A percentile compares a stretch with the other conserved stretches of the same genome.
phyloP scores from a whole-genome alignment of 2,113 vertebrate species.

The Cochlearius cochlearius region DNA sequence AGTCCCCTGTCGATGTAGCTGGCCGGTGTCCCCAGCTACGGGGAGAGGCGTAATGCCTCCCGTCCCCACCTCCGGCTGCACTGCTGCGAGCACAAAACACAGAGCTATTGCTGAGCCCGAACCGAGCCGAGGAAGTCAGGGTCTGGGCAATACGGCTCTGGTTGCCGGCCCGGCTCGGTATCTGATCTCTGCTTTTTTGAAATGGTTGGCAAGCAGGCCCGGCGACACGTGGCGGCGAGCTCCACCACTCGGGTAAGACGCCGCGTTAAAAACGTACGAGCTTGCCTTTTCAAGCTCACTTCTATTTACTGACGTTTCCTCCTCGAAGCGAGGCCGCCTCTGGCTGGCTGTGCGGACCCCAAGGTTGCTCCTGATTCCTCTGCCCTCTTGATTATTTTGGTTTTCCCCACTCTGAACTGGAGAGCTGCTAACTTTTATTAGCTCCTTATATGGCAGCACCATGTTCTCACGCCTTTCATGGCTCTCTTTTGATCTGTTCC shows the following conservation, averaged over 20 bases:
- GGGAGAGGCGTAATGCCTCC: not conserved
- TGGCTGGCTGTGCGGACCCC: not conserved
- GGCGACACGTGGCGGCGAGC: rapidly evolving
- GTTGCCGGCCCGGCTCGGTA: not conserved
- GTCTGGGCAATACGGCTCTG: not conserved
- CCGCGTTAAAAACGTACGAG: rapidly evolving
- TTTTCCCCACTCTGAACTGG: not conserved
- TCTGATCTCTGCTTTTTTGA: not conserved
- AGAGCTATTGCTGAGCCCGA: not conserved
- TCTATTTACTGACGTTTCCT: not conserved
- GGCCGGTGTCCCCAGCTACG: not conserved
- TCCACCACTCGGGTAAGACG: rapidly evolving
- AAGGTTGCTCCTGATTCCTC: not conserved
- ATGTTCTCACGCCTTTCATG: constrained; percentile 53
- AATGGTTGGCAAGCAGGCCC: not conserved
- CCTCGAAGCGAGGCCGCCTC: not conserved
- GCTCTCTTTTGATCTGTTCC: constrained; percentile 26
- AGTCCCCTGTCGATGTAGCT: not conserved
- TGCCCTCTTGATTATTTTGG: not conserved
- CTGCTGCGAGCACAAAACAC: not conserved
- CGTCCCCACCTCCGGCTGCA: not conserved
- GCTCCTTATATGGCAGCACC: constrained; percentile 32
- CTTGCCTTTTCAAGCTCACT: not conserved
- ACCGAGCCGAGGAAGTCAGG: rapidly evolving
- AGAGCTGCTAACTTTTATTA: constrained; percentile 42